Evolutionary conservation across 2,797 vertebrate genomes (phyloP).

Genomic region (Silurus lanzhouensis): DNA sequence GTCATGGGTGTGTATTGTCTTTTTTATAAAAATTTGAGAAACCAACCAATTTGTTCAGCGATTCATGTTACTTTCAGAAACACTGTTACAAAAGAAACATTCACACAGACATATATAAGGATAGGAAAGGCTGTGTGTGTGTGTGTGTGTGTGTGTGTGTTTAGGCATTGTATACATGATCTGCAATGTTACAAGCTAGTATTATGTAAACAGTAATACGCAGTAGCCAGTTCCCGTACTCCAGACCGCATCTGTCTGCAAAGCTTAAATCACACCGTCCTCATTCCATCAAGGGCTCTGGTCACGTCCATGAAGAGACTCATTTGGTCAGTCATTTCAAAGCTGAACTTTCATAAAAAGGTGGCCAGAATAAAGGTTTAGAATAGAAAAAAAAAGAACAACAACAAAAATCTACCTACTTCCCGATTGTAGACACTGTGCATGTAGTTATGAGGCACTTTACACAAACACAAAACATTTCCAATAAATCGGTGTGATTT

Average conservation of each 20-base stretch:
- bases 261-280: not conserved
- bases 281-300: not conserved
- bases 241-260: not conserved
- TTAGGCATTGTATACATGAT: slow-evolving; percentile 16
- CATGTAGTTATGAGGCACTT: slow-evolving; percentile 10
- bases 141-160: not conserved
- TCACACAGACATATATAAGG: not conserved
- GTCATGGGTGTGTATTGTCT: not conserved
- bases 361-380: not conserved
- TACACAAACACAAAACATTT: slow-evolving; percentile 15
- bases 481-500: slow-evolving; percentile 14
- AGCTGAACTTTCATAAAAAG: slow-evolving; percentile 2
- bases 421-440: not conserved
- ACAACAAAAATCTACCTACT: not conserved
- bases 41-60: not conserved
- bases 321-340: not conserved
- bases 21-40: not conserved
- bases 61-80: not conserved
- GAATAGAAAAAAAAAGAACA: not conserved
- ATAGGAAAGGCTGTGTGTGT: not conserved
- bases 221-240: not conserved
- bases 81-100: not conserved
- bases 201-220: slow-evolving; percentile 43
- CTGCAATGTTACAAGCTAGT: slow-evolving; percentile 19
- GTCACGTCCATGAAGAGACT: not conserved